Evolutionary conservation across 2,888 invertebrate species (phyloP), one percentile per base, ranked within the genome.

Genomic region (Dolichopus griseipennis): DNA sequence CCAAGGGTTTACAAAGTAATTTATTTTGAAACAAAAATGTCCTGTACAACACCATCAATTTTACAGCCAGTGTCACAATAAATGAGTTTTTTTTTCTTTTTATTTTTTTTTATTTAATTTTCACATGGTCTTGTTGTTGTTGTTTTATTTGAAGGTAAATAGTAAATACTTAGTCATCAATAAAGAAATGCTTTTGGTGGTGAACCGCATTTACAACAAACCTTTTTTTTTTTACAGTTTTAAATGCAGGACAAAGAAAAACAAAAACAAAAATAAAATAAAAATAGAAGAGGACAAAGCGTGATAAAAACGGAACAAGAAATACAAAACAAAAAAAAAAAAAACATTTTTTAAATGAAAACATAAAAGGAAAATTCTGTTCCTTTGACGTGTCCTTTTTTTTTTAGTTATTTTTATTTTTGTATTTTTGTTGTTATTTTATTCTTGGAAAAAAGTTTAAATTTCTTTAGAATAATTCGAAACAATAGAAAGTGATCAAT

Each of bases 401-500:
- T 18, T 52, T 52, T 52, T 18, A 18, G 52, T 52, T 18, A 10
- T 52, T 52, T 37, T 37, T 7, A 12, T 37, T 10, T 12, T 37
- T 37, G 8, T n/a, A n/a, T n/a, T n/a, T 37, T 37, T 37, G 8
- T 37, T 10, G 8, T 37, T 34, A 34, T 34, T 34, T 34, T 34
- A 7, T 34, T 37, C 8, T 37, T 37, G 37, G 8, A 10, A n/a
- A 41, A 52, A 52, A 52, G 52, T 52, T 52, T 12, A 52, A 52
- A 18, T 52, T 52, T 52, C 52, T 15, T 15, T 52, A 52, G 52
- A 52, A 52, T 6, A 52, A 18, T 18, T 52, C 52, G 27, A 52
- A 52, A 52, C 52, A 52, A 52, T 18, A 52, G 52, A 52, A 52
- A 52, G 52, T 52, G 52, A 52, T 52, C 52, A 52, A 52, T 52